Evolutionary conservation across 2,797 vertebrate species (phyloP), one percentile per base, ranked within the genome.

Genomic region (Aotus griseimembra): DNA sequence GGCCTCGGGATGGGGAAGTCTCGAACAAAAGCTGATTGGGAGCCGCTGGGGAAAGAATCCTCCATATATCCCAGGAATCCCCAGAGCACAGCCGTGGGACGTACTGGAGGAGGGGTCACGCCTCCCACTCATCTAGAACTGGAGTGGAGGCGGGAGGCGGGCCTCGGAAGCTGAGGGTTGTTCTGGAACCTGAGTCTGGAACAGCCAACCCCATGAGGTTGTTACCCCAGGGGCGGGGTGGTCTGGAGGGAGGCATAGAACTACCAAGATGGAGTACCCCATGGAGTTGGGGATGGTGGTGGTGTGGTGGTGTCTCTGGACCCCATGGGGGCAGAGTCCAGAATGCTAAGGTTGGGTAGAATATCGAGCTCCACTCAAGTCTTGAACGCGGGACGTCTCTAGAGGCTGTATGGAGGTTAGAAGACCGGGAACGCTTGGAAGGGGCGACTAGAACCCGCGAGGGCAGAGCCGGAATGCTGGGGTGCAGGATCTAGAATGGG

Each of bases 11-110:
- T 5, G 39, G 64, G 24, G 52, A 28, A 52, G 67, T 90, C 94
- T 97, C 88, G 90, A 92, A 96, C 24, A 55, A 85, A 94, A 92
- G 93, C 96, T 87, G 96, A 73, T 8, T 19, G 80, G 85, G 81
- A 92, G 81, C 75, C n/a, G 80, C 9, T 19, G 57, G 93, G 83
- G 14, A 39, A 58, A 76, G 84, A 52, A 61, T 85, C 83, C 91
- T 93, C 87, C 82, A 1, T 64, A 13, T 48, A 57, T 33, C 88
- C 95, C 88, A 79, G 93, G 88, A 87, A 64, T 80, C 72, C 93
- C 88, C 81, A 55, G 77, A 61, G 80, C 22, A 4, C 15, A 46
- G 44, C 46, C 24, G 46, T 67, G 95, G 80, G 46, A 36, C 19
- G 36, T 26, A 26, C 88, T 41, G 93, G 90, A 94, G 41, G 20